Percentiles rank a stretch among this genome's conserved stretches.
Evolutionary conservation across 1,140 invertebrate genomes (phyloP).

Genomic region (Apis florea): DNA sequence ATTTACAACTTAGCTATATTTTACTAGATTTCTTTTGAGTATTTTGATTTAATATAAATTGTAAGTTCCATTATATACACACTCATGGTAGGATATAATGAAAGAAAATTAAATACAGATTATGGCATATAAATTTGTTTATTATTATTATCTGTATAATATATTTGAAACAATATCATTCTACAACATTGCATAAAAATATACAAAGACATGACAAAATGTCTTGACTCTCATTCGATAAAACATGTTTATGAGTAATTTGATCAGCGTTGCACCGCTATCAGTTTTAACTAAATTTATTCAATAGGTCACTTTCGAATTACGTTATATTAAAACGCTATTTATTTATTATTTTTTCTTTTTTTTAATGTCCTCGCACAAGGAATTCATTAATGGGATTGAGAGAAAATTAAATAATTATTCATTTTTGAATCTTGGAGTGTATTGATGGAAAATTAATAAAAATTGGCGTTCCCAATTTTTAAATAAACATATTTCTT

Average conservation of each 20-base stretch:
- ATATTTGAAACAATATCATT: slow-evolving; percentile 81
- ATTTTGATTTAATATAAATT: too few relatives aligned
- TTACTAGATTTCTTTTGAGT: too few relatives aligned
- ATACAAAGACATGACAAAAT: slow-evolving; percentile 82
- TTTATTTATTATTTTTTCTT: neutral
- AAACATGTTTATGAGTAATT: slow-evolving; percentile 80
- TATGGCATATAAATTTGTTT: slow-evolving; percentile 79
- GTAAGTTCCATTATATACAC: too few relatives aligned
- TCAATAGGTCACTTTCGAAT: slow-evolving; percentile 57
- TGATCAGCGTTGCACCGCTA: slow-evolving; percentile 72
- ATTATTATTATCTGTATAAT: slow-evolving; percentile 81
- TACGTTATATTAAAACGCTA: slow-evolving; percentile 22
- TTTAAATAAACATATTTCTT: neutral
- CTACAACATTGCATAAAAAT: slow-evolving; percentile 82
- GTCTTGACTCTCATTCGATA: slow-evolving; percentile 80
- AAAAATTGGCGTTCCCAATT: neutral
- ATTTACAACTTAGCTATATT: too few relatives aligned
- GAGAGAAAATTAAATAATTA: slow-evolving; percentile 10
- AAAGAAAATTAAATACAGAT: slow-evolving; percentile 22
- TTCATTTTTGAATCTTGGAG: neutral
- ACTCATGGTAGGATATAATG: neutral
- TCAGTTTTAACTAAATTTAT: slow-evolving; percentile 55
- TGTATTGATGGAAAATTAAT: neutral
- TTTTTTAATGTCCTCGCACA: neutral
- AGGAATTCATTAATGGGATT: slow-evolving; percentile 5